Evolutionary conservation across 2,888 invertebrate genomes (phyloP), one percentile per base, ranked within the genome.

Genomic region (Rhamnusium bicolor): DNA sequence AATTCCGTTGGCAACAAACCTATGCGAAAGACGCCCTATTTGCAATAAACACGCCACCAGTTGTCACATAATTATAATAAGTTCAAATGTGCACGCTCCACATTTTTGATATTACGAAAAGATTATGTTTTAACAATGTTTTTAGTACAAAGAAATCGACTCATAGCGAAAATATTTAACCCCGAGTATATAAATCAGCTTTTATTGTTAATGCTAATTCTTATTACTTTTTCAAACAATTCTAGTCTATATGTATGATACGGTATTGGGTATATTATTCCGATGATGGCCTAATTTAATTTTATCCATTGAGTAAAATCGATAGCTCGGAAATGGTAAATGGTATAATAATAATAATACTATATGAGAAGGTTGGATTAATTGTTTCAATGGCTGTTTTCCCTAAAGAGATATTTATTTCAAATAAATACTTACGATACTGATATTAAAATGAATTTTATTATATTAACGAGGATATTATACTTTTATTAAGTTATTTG

Each of bases 241-340:
- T n/a, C 18, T 14, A 19, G 24, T 12, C 7, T 24, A n/a, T n/a
- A n/a, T n/a, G n/a, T n/a, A n/a, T n/a, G n/a, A 10, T 21, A 24
- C 6, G 12, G 1, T 7, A 56, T 27, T 56, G 24, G 24, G 56
- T n/a, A 24, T 24, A 12, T 24, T 27, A 56, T 56, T 56, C 27
- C 27, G n/a, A n/a, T n/a, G n/a, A n/a, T n/a, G n/a, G n/a, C n/a
- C n/a, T 56, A 56, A 56, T 56, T 19, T 18, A 29, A 29, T 29
- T 24, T 14, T n/a, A n/a, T n/a, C n/a, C n/a, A n/a, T 56, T 56
- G 2, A 56, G 56, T 56, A 7, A 24, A 56, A 56, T 56, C 1
- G 21, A 24, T 56, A 12, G 21, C 27, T 56, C n/a, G 24, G 51
- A 56, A 56, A 24, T 56, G 27, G 56, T 56, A 24, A 56, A 56